These are phyloP conservation scores for Tipula vernalis DNA, from an alignment of 2,888 invertebrate species.

Conservation along the genomic window DNA sequence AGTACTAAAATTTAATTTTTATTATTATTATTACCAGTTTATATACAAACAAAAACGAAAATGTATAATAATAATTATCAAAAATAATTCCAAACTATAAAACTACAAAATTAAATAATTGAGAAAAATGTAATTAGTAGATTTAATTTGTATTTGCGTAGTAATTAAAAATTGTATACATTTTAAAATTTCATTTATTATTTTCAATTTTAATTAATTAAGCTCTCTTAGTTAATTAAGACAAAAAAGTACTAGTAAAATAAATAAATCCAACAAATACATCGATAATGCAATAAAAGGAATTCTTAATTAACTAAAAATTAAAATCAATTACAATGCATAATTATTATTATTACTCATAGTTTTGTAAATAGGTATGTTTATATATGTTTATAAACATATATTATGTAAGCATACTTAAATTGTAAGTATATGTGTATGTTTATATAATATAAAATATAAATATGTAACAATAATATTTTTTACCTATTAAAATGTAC, in stretches of 20 bases:
- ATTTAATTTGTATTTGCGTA: background rate
- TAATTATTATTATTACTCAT: background rate
- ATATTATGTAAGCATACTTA: slow-evolving; percentile 11
- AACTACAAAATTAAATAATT: background rate
- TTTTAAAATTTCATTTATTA: background rate
- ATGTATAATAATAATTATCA: background rate
- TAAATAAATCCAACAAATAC: background rate
- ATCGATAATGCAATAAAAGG: slow-evolving; percentile 11
- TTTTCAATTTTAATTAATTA: background rate
- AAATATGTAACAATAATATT: background rate
- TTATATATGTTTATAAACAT: slow-evolving; percentile 12
- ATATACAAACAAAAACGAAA: background rate
- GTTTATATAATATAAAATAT: background rate
- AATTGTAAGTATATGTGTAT: slow-evolving; percentile 8
- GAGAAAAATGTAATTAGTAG: background rate
- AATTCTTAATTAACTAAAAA: background rate
- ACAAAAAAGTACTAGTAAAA: background rate
- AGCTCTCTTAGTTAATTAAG: background rate
- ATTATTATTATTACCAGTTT: background rate
- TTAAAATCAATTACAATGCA: background rate
- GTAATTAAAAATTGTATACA: background rate
- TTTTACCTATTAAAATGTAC: background rate
- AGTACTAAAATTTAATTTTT: background rate
- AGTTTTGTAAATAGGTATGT: slow-evolving; percentile 11
- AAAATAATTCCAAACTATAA: background rate